Evolutionary conservation across 2,797 vertebrate species (phyloP).

Genomic region (Brotula barbata): DNA sequence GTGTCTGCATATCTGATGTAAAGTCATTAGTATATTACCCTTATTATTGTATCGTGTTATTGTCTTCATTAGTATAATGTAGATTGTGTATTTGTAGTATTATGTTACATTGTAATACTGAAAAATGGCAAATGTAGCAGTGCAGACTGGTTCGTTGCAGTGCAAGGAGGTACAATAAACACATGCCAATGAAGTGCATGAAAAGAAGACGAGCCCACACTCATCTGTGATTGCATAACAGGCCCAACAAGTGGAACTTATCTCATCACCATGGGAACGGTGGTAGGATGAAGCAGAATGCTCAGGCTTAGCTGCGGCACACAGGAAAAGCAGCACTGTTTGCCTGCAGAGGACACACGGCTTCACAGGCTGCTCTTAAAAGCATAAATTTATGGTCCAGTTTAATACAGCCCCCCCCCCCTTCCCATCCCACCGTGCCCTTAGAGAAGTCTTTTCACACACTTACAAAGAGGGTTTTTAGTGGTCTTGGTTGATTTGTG

Average conservation of each 20-base stretch:
- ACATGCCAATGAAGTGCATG: conserved; percentile 60
- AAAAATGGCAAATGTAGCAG: conserved; percentile 15
- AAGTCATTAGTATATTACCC: no score
- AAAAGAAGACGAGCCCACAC: conserved; percentile 77
- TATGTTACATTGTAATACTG: neutral
- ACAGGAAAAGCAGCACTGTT: conserved; percentile 49
- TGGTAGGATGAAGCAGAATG: conserved; percentile 72
- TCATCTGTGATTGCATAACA: conserved; percentile 77
- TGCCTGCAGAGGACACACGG: conserved; percentile 34
- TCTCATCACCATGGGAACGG: conserved; percentile 79
- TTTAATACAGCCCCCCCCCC: conserved; percentile 36
- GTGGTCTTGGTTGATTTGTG: conserved; percentile 63
- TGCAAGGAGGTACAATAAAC: conserved; percentile 39
- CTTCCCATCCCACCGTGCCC: no score
- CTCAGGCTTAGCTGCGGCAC: conserved; percentile 56
- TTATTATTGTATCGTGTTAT: no score
- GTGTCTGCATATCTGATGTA: no score
- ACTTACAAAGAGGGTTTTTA: conserved; percentile 59
- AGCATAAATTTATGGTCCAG: conserved; percentile 56
- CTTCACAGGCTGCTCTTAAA: conserved; percentile 44
- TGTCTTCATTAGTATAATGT: no score
- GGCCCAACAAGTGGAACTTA: conserved; percentile 74
- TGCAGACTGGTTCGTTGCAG: conserved; percentile 23
- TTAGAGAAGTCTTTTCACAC: conserved; percentile 30
- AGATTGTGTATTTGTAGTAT: neutral